These are phyloP conservation scores for Euura saliciscinereae DNA, from an alignment of 1,140 invertebrate species.

Conservation along the genomic window DNA sequence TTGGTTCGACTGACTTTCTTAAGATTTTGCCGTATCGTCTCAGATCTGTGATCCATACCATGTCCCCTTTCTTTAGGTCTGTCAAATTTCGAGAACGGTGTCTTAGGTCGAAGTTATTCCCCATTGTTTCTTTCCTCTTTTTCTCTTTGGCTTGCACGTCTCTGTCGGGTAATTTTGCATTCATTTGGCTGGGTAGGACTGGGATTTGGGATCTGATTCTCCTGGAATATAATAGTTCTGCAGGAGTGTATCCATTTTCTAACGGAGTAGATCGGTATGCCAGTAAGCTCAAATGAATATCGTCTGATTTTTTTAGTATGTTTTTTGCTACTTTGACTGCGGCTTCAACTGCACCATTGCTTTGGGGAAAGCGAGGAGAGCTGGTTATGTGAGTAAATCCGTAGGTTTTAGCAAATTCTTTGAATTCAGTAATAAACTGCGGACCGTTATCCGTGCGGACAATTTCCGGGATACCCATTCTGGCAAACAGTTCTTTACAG, in stretches of 20 bases:
- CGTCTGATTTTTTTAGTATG: conserved; percentile 29
- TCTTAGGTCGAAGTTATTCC: conserved; percentile 20
- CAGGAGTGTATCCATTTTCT: conserved; percentile 34
- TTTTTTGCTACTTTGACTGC: conserved; percentile 33
- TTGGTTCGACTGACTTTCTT: conserved; percentile 11
- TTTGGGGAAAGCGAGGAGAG: conserved; percentile 32
- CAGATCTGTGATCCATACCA: conserved; percentile 30
- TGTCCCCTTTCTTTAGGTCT: conserved; percentile 17
- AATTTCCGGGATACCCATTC: conserved; percentile 32
- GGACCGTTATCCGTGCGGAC: conserved; percentile 31
- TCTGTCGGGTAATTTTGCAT: not conserved
- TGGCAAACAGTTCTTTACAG: conserved; percentile 30
- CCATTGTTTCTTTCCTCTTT: conserved; percentile 21
- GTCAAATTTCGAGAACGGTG: conserved; percentile 20
- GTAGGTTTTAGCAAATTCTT: conserved; percentile 28
- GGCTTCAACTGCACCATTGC: conserved; percentile 25
- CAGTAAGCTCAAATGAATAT: conserved; percentile 30
- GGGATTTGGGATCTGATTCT: conserved; percentile 29
- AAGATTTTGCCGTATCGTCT: conserved; percentile 22
- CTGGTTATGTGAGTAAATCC: conserved; percentile 33
- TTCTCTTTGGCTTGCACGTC: conserved; percentile 19
- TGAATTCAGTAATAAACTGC: conserved; percentile 29
- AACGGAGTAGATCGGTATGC: conserved; percentile 39
- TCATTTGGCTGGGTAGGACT: conserved; percentile 20
- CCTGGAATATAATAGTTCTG: conserved; percentile 34